These are phyloP conservation scores for Rynchops niger DNA, from an alignment of 2,113 vertebrate genomes.

Conservation along the genomic window DNA sequence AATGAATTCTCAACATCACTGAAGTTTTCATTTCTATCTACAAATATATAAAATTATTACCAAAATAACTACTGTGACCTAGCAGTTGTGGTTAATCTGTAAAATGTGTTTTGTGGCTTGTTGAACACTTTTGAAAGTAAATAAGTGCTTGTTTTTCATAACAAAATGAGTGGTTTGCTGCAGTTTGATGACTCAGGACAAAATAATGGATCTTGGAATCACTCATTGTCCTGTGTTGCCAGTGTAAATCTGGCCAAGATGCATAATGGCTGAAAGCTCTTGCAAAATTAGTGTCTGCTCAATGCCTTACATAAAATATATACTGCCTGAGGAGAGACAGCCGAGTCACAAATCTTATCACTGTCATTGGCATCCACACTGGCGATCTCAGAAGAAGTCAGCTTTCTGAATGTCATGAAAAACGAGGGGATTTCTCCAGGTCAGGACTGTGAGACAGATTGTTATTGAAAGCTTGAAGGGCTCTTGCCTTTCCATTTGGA, in stretches of 20 bases:
- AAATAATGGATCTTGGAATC: slow-evolving; percentile 58
- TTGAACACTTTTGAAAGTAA: slow-evolving; percentile 27
- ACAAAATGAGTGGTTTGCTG: slow-evolving; percentile 40
- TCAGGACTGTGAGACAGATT: not conserved
- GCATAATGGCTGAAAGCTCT: slow-evolving; percentile 24
- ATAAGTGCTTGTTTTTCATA: slow-evolving; percentile 47
- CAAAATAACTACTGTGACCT: not conserved
- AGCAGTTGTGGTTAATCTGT: slow-evolving; percentile 6
- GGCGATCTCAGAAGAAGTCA: not conserved
- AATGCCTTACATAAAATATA: not conserved
- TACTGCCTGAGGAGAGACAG: not conserved
- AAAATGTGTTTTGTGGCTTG: slow-evolving; percentile 35
- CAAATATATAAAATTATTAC: not conserved
- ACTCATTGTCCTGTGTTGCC: slow-evolving; percentile 35
- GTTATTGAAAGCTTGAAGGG: not conserved
- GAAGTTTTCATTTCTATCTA: not conserved
- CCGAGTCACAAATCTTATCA: slow-evolving; percentile 6
- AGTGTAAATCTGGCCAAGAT: slow-evolving; percentile 38
- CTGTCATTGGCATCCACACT: not conserved
- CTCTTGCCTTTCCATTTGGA: slow-evolving; percentile 1
- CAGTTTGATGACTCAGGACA: slow-evolving; percentile 53
- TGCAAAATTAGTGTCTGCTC: slow-evolving; percentile 30
- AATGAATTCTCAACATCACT: not conserved
- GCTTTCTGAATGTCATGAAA: not conserved
- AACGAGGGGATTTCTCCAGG: not conserved